phyloP scores from a whole-genome alignment of 2,888 invertebrate species.

The Tubulanus polymorphus region DNA sequence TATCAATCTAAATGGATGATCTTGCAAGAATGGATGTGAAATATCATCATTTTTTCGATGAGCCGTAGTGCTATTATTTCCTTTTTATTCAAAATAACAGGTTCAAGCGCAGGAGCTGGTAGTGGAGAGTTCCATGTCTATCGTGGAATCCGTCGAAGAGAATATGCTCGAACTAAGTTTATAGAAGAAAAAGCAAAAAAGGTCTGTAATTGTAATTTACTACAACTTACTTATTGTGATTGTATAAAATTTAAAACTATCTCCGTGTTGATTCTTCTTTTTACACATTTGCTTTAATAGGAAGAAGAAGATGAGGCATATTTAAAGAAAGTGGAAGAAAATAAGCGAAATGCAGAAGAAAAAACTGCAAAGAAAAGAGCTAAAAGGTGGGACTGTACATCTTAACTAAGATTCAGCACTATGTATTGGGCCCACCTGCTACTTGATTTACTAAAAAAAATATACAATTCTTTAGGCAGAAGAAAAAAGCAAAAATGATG shows the following conservation, averaged over 20 bases:
- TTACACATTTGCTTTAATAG: slow-evolving; percentile 53
- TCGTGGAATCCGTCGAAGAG: slow-evolving; percentile 87
- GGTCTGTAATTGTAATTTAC: slow-evolving; percentile 55
- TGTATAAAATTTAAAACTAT: background rate
- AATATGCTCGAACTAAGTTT: slow-evolving; percentile 91
- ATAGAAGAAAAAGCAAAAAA: slow-evolving; percentile 84
- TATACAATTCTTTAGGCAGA: too few species aligned
- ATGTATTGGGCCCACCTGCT: too few species aligned
- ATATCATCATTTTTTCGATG: too few species aligned
- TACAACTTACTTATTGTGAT: background rate
- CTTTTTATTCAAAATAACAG: slow-evolving; percentile 31
- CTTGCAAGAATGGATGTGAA: too few species aligned
- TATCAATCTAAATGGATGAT: slow-evolving; percentile 1
- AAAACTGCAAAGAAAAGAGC: slow-evolving; percentile 87
- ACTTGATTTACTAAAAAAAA: too few species aligned
- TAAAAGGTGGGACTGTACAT: slow-evolving; percentile 67
- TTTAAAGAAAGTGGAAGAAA: slow-evolving; percentile 73
- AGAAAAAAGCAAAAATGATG: too few species aligned
- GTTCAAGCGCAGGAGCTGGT: slow-evolving; percentile 99
- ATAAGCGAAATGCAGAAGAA: slow-evolving; percentile 68
- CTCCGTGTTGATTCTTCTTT: background rate
- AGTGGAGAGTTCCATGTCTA: slow-evolving; percentile 99
- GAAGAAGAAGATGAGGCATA: slow-evolving; percentile 82
- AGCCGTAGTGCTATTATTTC: too few species aligned
- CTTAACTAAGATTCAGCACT: too few species aligned